These are phyloP conservation scores for Athrips mouffetella DNA, from an alignment of 2,888 invertebrate genomes.

Conservation along the genomic window DNA sequence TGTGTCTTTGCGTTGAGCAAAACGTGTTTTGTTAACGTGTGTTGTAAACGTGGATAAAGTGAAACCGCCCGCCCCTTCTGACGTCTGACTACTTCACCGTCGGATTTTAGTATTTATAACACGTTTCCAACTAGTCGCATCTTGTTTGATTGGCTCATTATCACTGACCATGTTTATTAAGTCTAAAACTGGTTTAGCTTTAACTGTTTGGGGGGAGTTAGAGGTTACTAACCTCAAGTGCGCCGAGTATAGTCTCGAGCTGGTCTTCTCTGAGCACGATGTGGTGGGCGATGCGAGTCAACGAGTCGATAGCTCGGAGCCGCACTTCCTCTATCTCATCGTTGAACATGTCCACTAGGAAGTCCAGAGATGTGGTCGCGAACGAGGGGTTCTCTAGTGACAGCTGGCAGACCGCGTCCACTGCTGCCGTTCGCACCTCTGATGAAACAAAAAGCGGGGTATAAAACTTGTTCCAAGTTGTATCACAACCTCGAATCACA, in stretches of 20 bases:
- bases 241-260: slow-evolving; percentile 95
- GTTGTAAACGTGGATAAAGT: too few relatives aligned
- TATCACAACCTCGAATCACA: too few relatives aligned
- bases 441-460: slow-evolving; percentile 34
- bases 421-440: slow-evolving; percentile 96
- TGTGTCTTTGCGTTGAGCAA: too few relatives aligned
- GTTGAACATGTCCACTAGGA: slow-evolving; percentile 99
- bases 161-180: too few relatives aligned
- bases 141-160: too few relatives aligned
- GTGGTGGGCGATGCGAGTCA: slow-evolving; percentile 92
- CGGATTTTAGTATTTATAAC: not conserved
- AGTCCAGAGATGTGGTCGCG: slow-evolving; percentile 94
- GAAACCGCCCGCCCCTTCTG: too few relatives aligned
- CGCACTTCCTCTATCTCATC: slow-evolving; percentile 99
- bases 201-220: too few relatives aligned
- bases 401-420: slow-evolving; percentile 94
- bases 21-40: too few relatives aligned
- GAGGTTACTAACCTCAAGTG: slow-evolving; percentile 87
- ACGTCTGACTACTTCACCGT: too few relatives aligned
- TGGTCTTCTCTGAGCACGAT: slow-evolving; percentile 96
- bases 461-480: too few relatives aligned
- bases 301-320: slow-evolving; percentile 94
- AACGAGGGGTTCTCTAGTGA: slow-evolving; percentile 90
- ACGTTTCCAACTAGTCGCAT: too few relatives aligned
- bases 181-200: too few relatives aligned